A percentile compares a stretch with the other conserved stretches of the same genome.
Evolutionary conservation across 2,888 invertebrate genomes (phyloP).

Genomic region (Hydroisotoma schaefferi): DNA sequence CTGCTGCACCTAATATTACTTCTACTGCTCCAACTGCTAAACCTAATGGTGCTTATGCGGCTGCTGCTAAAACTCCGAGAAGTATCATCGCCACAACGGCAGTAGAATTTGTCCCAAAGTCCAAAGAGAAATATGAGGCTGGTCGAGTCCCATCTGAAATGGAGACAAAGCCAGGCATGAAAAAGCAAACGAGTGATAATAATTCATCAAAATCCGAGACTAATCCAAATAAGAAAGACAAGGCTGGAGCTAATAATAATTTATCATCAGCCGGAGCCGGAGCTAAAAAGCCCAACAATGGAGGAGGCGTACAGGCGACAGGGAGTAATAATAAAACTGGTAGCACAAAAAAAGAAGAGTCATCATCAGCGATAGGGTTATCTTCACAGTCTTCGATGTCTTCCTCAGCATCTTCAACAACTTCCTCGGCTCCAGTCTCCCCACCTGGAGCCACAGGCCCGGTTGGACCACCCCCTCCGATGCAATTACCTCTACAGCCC

Average conservation of each 20-base stretch:
- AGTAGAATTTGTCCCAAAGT: background rate
- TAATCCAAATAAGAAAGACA: conserved; percentile 1
- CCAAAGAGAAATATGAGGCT: conserved; percentile 5
- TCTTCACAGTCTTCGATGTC: conserved; percentile 12
- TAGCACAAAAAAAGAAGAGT: background rate
- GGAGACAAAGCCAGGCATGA: background rate
- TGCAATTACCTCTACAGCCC: background rate
- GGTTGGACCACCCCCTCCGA: conserved; percentile 4
- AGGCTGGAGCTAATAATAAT: conserved; percentile 17
- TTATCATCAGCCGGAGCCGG: background rate
- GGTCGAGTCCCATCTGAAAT: conserved; percentile 7
- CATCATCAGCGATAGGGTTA: conserved; percentile 10
- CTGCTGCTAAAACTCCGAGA: background rate
- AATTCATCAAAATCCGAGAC: background rate
- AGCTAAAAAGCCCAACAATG: background rate
- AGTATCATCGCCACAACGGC: background rate
- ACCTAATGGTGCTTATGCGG: background rate
- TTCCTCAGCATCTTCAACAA: conserved; percentile 19
- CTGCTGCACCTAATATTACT: conserved; percentile 9
- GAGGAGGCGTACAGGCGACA: background rate
- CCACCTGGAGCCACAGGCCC: conserved; percentile 16
- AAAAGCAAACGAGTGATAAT: background rate
- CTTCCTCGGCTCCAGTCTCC: conserved; percentile 23
- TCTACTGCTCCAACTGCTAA: conserved; percentile 7
- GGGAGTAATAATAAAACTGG: conserved; percentile 8